These are phyloP conservation scores for Ia io DNA, from an alignment of 2,113 vertebrate species.

Conservation along the genomic window DNA sequence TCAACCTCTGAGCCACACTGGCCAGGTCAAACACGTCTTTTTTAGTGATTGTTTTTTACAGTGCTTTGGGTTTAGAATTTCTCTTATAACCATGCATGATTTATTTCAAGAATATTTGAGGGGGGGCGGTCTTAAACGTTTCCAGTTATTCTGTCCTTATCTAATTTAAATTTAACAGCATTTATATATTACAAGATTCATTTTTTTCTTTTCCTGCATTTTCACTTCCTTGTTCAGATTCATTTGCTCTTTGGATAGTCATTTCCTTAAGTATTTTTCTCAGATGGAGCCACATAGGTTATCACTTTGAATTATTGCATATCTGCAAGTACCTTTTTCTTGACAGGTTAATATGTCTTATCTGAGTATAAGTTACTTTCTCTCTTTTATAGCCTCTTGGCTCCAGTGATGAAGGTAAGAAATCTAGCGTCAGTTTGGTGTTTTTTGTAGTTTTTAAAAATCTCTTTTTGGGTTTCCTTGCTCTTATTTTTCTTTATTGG, in stretches of 20 bases:
- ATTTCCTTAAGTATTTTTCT: constrained; percentile 6
- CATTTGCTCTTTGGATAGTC: background rate
- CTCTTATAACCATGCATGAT: background rate
- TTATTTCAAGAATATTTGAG: background rate
- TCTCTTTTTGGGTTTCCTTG: background rate
- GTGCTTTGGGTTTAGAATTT: background rate
- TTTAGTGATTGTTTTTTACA: background rate
- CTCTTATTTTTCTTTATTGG: background rate
- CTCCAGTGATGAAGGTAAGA: background rate
- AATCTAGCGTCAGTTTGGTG: background rate
- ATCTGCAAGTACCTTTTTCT: background rate
- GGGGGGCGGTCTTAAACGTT: background rate
- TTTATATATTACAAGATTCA: background rate
- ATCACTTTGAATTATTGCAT: background rate
- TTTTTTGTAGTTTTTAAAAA: background rate
- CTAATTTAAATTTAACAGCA: background rate
- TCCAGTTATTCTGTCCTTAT: background rate
- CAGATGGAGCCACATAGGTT: background rate
- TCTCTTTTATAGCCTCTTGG: background rate
- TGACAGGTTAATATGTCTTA: background rate
- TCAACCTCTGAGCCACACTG: too few relatives aligned
- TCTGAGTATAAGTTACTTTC: background rate
- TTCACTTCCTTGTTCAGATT: background rate
- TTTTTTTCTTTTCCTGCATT: background rate
- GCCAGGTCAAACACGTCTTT: background rate